Conservation (phyloP, 2,113 vertebrate genomes). For the Leptocoma aspasia region DNA sequence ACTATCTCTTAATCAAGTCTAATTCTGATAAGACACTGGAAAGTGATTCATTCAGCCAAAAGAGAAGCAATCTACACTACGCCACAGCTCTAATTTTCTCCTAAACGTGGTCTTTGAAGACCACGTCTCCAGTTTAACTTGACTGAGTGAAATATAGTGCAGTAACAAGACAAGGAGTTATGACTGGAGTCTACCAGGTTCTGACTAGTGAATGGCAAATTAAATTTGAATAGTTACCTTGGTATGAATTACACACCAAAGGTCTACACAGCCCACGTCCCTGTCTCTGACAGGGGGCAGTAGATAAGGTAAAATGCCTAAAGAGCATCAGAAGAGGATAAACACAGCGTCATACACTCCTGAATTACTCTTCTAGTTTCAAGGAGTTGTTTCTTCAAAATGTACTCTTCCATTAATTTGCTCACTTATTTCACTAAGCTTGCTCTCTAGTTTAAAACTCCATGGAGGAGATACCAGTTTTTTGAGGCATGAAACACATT, state of each 20-base stretch:
- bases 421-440: background rate
- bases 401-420: background rate
- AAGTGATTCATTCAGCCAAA: background rate
- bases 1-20: background rate
- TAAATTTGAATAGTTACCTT: background rate
- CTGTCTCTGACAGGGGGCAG: background rate
- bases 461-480: background rate
- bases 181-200: background rate
- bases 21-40: background rate
- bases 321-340: background rate
- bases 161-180: background rate
- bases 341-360: fast-evolving
- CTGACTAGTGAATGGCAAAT: background rate
- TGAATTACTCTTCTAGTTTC: background rate
- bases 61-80: background rate
- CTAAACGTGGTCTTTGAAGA: background rate
- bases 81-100: background rate
- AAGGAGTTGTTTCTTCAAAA: background rate
- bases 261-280: background rate
- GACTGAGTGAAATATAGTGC: background rate
- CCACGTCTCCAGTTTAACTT: background rate
- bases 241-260: background rate
- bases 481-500: background rate
- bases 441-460: background rate
- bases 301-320: background rate